Evolutionary conservation across 2,797 vertebrate species (phyloP).

Genomic region (Aphelocoma californica): DNA sequence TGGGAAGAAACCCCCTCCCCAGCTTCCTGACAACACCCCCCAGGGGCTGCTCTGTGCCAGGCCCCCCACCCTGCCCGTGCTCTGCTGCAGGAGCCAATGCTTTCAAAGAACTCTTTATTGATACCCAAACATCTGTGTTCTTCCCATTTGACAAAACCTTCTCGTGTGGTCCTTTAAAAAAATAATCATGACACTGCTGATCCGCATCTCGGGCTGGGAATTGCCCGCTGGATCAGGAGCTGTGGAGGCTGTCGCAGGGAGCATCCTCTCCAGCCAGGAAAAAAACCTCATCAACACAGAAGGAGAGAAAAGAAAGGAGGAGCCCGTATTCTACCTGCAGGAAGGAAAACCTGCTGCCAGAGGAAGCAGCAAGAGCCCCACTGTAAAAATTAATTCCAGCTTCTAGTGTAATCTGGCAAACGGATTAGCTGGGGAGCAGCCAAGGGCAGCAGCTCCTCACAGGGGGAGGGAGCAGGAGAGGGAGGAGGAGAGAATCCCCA

Average conservation of each 20-base stretch:
- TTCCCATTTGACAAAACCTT: constrained; percentile 65
- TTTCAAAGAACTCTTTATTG: constrained; percentile 79
- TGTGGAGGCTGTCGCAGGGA: not conserved
- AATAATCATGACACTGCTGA: not conserved
- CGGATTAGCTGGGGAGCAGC: not conserved
- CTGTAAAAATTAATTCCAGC: constrained; percentile 36
- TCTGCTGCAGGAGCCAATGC: not conserved
- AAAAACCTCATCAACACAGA: not conserved
- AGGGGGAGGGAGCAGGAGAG: not conserved
- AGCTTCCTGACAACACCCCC: not conserved
- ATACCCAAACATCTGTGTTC: constrained; percentile 58
- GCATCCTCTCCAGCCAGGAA: not conserved
- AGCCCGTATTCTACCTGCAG: constrained; percentile 14
- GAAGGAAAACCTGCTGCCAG: constrained; percentile 8
- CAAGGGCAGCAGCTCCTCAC: not conserved
- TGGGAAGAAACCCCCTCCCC: not conserved
- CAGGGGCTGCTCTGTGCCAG: fast-evolving
- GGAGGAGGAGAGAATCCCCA: not conserved
- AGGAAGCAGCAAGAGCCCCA: not conserved
- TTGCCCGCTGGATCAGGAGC: not conserved
- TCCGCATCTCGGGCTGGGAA: not conserved
- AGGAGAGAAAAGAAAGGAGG: not conserved
- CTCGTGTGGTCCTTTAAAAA: constrained; percentile 75
- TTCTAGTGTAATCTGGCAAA: constrained; percentile 53
- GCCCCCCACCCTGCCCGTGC: fast-evolving